Evolutionary conservation across 2,113 vertebrate species (phyloP).

Genomic region (Lophotis ruficrista): DNA sequence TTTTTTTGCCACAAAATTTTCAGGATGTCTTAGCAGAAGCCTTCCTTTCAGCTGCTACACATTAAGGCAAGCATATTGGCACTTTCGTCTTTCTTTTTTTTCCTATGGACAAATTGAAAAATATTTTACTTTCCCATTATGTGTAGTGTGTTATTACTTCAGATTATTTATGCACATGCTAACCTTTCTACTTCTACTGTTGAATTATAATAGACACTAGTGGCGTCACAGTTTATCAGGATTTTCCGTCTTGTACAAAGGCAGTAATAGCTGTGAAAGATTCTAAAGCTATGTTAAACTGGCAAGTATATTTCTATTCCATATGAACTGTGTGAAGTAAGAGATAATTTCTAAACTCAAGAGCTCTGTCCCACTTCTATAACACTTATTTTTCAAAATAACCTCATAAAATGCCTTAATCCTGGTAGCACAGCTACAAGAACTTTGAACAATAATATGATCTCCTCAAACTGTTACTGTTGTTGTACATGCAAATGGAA

Average conservation of each 20-base stretch:
- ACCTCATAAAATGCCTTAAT: not conserved
- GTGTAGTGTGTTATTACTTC: not conserved
- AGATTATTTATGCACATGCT: not conserved
- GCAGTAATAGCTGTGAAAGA: not conserved
- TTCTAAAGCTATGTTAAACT: not conserved
- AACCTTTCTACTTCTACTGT: not conserved
- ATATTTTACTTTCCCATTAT: not conserved
- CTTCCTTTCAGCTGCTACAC: not conserved
- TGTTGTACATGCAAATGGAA: not conserved
- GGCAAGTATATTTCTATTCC: not conserved
- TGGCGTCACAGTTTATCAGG: not conserved
- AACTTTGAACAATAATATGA: not conserved
- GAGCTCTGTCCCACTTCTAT: not conserved
- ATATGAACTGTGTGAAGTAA: not conserved
- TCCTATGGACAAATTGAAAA: not conserved
- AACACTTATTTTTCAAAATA: not conserved
- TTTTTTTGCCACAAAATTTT: not conserved
- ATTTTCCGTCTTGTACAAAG: not conserved
- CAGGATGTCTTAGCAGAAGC: not conserved
- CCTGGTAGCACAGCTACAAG: not conserved
- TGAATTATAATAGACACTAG: not conserved
- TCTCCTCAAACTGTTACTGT: not conserved
- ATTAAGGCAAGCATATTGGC: not conserved
- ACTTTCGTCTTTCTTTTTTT: fast-evolving
- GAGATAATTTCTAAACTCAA: not conserved